Evolutionary conservation across 2,113 vertebrate genomes (phyloP), one percentile per base, ranked within the genome.

Genomic region (Sinocyclocheilus grahami): DNA sequence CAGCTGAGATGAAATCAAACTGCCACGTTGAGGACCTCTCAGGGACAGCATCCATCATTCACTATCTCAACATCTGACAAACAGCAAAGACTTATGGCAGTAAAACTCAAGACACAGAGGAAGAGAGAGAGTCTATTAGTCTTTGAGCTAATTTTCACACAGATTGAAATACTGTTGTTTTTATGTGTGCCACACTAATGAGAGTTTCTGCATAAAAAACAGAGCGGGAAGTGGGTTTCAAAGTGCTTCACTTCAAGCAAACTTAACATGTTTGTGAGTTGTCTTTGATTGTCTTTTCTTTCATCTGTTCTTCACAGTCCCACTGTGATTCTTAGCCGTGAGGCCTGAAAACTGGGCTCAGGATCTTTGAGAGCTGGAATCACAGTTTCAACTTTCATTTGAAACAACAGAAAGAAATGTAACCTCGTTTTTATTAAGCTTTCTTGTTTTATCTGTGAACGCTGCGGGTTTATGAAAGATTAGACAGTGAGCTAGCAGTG

Each of bases 221-320:
- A 63, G 8, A 5, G 20, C 20, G 42, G 55, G 27, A 76, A 79
- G 86, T 6, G 4, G 16, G 20, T 82, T 88, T 85, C 84, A 85
- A 88, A 69, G 75, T 55, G 65, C 24, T 81, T 77, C 65, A 79
- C 74, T 85, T 79, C 75, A 75, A 85, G 79, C 78, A 82, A 85
- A 42, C 74, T 65, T 46, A 85, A 80, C 27, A 46, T n/a, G 60
- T 85, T 82, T 63, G 20, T 42, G 71, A 88, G 74, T 85, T 55
- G 48, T 24, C 55, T 76, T 87, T 87, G 83, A 87, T 85, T 85
- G 77, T 80, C 65, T 82, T 82, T 75, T 88, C 87, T 88, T 76
- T 85, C 78, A 82, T 82, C 83, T 71, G 33, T 82, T 82, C 39
- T 69, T 82, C 80, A 53, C 14, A 51, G 62, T 69, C 16, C 65